Conservation (phyloP, 2,888 invertebrate genomes). For the Leucozona laternaria region DNA sequence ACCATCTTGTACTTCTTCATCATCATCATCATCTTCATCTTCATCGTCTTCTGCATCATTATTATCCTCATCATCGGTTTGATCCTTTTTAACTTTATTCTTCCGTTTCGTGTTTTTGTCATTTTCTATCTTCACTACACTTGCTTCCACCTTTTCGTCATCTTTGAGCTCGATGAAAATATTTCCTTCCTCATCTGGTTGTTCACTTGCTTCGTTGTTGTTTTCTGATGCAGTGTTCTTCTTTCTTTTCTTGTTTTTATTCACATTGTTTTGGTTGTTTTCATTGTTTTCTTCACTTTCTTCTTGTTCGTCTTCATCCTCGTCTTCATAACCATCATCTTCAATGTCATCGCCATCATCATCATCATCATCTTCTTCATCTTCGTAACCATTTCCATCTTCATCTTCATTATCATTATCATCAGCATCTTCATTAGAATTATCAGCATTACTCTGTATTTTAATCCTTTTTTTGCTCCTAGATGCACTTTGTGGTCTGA, state of each 20-base stretch:
- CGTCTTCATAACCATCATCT: background rate
- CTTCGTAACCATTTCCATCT: background rate
- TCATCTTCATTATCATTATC: constrained; percentile 1
- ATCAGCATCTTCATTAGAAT: constrained; percentile 1
- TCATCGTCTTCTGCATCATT: background rate
- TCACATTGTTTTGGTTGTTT: background rate
- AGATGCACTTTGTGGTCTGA: background rate
- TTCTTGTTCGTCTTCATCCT: background rate
- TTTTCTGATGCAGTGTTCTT: background rate
- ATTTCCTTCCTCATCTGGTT: constrained; percentile 22
- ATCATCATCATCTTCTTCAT: background rate
- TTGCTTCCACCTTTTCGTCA: constrained; percentile 5
- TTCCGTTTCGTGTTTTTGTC: background rate
- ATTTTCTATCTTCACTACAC: background rate
- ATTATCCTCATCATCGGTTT: background rate
- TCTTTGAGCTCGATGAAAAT: constrained; percentile 27
- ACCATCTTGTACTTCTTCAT: constrained; percentile 1
- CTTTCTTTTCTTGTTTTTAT: constrained; percentile 8
- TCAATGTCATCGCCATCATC: background rate
- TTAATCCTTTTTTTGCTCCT: background rate
- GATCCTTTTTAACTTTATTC: background rate
- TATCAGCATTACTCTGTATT: background rate
- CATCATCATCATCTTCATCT: constrained; percentile 1
- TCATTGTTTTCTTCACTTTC: constrained; percentile 4
- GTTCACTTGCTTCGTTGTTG: background rate